Conservation (phyloP, 2,888 invertebrate genomes). For the Lithosia quadra region DNA sequence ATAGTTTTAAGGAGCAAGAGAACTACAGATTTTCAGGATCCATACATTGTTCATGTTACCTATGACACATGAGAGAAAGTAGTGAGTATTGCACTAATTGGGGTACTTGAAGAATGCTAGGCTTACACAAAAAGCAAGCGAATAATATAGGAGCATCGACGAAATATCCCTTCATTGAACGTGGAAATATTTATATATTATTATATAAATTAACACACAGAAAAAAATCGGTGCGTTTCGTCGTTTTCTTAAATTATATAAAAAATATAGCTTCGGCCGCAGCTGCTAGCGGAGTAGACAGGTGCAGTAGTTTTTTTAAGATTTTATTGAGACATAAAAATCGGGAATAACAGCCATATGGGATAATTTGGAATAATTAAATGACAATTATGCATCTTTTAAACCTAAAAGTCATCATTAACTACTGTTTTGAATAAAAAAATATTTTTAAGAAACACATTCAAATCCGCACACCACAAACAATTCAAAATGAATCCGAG, state of each 20-base stretch:
- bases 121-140: background rate
- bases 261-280: conserved; percentile 38
- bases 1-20: background rate
- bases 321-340: background rate
- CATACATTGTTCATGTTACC: no score
- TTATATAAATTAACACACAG: conserved; percentile 48
- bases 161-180: conserved; percentile 15
- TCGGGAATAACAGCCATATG: background rate
- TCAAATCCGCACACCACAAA: background rate
- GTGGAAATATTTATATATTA: conserved; percentile 56
- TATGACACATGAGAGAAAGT: background rate
- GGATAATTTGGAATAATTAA: no score
- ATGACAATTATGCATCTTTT: background rate
- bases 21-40: background rate
- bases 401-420: background rate
- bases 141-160: background rate
- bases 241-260: conserved; percentile 47
- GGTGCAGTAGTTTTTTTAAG: background rate
- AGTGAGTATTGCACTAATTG: background rate
- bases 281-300: conserved; percentile 16
- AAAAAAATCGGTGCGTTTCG: conserved; percentile 56
- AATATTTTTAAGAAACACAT: background rate
- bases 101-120: background rate
- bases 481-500: background rate
- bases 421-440: background rate